Percentiles rank a stretch among this genome's conserved stretches.
Evolutionary conservation across 37 sponge, comb jelly and placozoan genomes (phyloP).

Genomic region (Cliona cf. orientalis): DNA sequence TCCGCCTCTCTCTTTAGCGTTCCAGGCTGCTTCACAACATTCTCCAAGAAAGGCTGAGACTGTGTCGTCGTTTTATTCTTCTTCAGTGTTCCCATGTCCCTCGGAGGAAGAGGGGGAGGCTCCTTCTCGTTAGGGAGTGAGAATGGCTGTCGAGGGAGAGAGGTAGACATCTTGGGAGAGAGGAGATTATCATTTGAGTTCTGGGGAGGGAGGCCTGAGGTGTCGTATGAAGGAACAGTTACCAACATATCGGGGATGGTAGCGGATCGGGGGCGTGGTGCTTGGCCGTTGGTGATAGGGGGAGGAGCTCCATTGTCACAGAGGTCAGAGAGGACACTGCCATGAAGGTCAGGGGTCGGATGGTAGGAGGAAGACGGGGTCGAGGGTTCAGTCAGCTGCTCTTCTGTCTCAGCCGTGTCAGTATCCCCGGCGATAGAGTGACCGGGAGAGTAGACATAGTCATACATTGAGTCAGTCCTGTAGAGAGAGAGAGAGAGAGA

Average conservation of each 20-base stretch:
- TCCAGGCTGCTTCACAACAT: background rate
- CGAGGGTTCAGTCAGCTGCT: constrained; percentile 9
- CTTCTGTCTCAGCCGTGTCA: background rate
- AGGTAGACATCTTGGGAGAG: background rate
- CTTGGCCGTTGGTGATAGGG: background rate
- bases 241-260: background rate
- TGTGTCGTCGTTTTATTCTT: background rate
- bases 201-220: background rate
- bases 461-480: constrained; percentile 45
- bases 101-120: constrained; percentile 28
- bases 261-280: background rate
- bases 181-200: background rate
- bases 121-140: background rate
- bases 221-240: background rate
- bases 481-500: background rate
- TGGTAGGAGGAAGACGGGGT: constrained; percentile 16
- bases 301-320: background rate
- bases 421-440: background rate
- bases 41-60: background rate
- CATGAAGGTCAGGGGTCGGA: constrained; percentile 7
- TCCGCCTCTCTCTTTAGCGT: background rate
- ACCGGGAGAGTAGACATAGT: constrained; percentile 36
- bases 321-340: too few species aligned
- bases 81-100: background rate
- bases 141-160: background rate